Evolutionary conservation across 2,888 invertebrate species (phyloP), one percentile per base, ranked within the genome.

Genomic region (Cosmopolites sordidus): DNA sequence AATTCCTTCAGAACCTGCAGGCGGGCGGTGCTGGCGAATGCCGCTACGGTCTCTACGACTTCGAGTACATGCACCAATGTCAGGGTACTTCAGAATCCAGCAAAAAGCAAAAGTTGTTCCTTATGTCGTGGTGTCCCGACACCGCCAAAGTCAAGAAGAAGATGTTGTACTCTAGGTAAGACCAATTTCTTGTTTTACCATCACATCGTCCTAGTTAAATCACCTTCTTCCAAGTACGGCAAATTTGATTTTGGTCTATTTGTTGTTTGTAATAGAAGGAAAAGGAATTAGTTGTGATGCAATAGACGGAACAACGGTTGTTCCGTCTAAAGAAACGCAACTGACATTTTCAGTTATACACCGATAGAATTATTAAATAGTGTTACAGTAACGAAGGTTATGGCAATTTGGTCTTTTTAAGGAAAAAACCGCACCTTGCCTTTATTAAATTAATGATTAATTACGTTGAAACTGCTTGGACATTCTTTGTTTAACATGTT

Each of bases 81-180:
- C 94, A 95, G 77, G 95, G 95, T 74, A 95, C 95, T 69, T 92
- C 94, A 64, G 94, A 93, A 80, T 91, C 91, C 71, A 90, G 92
- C 75, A 95, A 94, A 84, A 95, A 95, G 86, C 94, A 96, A 78
- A 96, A 96, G 77, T 80, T 96, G 67, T 92, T 97, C 83, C 86
- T 96, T 73, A 93, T 97, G 91, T 92, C 92, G 73, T 95, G 95
- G 95, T 95, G 96, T 83, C 97, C 97, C 41, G 97, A 98, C 79
- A 92, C 91, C 75, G 95, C 98, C 69, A 93, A 92, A 80, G 86
- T 86, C 62, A 86, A 86, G 82, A 86, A 86, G 86, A 86, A 86
- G 86, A 86, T 86, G 86, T 84, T 86, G 82, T 86, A 86, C 77
- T 86, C 86, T 71, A 83, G 83, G 83, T 82, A 62, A 69, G 66